These are phyloP conservation scores for Dinothrombium tinctorium DNA, from an alignment of 1,140 invertebrate genomes.

Conservation along the genomic window DNA sequence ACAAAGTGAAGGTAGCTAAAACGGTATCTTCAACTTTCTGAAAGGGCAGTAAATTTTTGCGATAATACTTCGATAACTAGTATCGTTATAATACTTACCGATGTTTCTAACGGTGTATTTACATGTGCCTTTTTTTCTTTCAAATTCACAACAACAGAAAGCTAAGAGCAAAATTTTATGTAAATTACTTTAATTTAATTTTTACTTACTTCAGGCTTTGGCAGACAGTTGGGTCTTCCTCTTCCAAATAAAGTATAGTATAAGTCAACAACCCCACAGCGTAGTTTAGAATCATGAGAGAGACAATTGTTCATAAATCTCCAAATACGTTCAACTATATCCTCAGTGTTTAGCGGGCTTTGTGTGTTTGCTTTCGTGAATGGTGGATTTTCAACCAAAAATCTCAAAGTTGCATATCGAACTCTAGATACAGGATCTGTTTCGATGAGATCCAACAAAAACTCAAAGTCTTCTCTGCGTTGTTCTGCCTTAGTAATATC, in stretches of 20 bases:
- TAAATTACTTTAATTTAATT: background rate
- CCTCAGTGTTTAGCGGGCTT: conserved; percentile 45
- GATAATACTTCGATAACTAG: too few relatives aligned
- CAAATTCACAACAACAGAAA: conserved; percentile 17
- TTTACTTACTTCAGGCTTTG: conserved; percentile 23
- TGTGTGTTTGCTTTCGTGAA: conserved; percentile 36
- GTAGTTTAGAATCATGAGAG: conserved; percentile 60
- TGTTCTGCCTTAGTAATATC: conserved; percentile 37
- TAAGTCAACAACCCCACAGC: conserved; percentile 75
- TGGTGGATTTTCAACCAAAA: conserved; percentile 59
- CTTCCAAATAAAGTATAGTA: conserved; percentile 76
- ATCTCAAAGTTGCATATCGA: conserved; percentile 30
- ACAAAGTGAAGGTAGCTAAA: too few relatives aligned
- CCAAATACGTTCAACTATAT: conserved; percentile 60
- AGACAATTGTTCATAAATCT: conserved; percentile 46
- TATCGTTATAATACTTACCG: background rate
- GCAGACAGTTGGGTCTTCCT: conserved; percentile 51
- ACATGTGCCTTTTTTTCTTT: conserved; percentile 20
- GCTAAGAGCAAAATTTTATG: conserved; percentile 8
- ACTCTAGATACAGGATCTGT: conserved; percentile 57
- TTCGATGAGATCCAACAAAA: conserved; percentile 62
- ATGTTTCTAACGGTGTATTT: background rate
- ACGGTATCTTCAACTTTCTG: too few relatives aligned
- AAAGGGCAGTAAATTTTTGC: too few relatives aligned
- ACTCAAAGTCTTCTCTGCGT: conserved; percentile 53